A percentile compares a stretch with the other conserved stretches of the same genome.
These are phyloP conservation scores for Drosophila subpulchrella DNA, from an alignment of 1,140 invertebrate species.

Conservation along the genomic window DNA sequence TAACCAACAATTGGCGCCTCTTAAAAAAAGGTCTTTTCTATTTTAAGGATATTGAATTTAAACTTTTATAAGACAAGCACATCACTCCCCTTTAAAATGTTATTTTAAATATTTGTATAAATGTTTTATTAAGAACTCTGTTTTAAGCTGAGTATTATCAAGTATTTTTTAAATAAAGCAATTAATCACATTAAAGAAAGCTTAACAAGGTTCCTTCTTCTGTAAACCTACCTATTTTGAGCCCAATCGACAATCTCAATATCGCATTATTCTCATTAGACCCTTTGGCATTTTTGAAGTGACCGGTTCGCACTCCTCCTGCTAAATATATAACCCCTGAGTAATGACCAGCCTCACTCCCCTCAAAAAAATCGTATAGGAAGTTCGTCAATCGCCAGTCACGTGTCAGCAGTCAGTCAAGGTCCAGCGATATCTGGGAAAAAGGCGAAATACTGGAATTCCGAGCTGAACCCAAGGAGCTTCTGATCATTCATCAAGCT, in stretches of 20 bases:
- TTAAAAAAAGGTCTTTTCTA: too few relatives aligned
- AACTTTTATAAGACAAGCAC: too few relatives aligned
- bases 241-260: slow-evolving; percentile 18
- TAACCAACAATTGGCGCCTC: not conserved
- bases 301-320: slow-evolving; percentile 23
- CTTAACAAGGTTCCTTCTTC: not conserved
- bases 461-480: slow-evolving; percentile 3
- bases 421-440: slow-evolving; percentile 43
- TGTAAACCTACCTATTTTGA: not conserved
- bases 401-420: slow-evolving; percentile 79
- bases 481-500: slow-evolving; percentile 78
- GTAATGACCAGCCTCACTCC: slow-evolving; percentile 7
- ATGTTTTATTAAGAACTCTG: too few relatives aligned
- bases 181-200: slow-evolving; percentile 21
- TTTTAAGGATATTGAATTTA: too few relatives aligned
- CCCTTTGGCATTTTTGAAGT: slow-evolving; percentile 19
- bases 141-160: too few relatives aligned
- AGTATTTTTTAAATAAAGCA: not conserved
- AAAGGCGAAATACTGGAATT: slow-evolving; percentile 8
- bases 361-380: not conserved
- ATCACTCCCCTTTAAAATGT: too few relatives aligned
- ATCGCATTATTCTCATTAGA: slow-evolving; percentile 38
- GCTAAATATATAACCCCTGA: slow-evolving; percentile 25
- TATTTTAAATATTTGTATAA: too few relatives aligned
- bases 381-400: slow-evolving; percentile 42